phyloP scores from a whole-genome alignment of 2,113 vertebrate genomes.

The Nothobranchius kuhntae region DNA sequence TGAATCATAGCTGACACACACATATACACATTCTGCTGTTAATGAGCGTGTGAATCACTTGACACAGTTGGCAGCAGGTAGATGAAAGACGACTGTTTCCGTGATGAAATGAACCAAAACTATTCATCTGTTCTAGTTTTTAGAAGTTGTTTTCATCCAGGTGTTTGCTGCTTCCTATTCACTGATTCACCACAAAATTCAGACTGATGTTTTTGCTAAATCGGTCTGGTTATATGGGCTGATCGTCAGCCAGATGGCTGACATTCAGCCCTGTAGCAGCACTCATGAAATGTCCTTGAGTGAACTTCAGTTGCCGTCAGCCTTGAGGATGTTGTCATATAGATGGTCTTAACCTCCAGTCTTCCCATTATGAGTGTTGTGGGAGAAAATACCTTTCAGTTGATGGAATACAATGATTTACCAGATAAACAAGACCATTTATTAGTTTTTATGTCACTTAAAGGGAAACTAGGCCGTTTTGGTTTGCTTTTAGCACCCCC shows the following conservation, averaged over 20 bases:
- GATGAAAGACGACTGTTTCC: slow-evolving; percentile 22
- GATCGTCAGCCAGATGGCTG: background rate
- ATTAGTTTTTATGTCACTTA: too few relatives aligned
- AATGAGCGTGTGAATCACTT: slow-evolving; percentile 62
- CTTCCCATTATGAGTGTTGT: background rate
- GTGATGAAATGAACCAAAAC: slow-evolving; percentile 18
- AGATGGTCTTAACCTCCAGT: background rate
- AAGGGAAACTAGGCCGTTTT: too few relatives aligned
- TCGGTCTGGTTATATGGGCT: background rate
- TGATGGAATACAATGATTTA: too few relatives aligned
- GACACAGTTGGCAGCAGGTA: slow-evolving; percentile 21
- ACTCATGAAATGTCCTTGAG: background rate
- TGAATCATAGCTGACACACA: slow-evolving; percentile 56
- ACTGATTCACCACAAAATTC: too few relatives aligned
- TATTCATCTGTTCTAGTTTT: background rate
- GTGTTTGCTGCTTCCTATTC: background rate
- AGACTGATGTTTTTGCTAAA: background rate
- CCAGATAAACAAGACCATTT: too few relatives aligned
- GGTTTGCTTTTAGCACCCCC: too few relatives aligned
- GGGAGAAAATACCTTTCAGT: too few relatives aligned
- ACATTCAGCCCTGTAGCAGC: background rate
- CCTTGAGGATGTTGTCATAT: background rate
- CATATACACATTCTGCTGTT: slow-evolving; percentile 47
- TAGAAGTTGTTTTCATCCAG: background rate
- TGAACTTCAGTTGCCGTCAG: background rate